Conservation (phyloP, 2,113 vertebrate species). For the Lichenostomus cassidix region DNA sequence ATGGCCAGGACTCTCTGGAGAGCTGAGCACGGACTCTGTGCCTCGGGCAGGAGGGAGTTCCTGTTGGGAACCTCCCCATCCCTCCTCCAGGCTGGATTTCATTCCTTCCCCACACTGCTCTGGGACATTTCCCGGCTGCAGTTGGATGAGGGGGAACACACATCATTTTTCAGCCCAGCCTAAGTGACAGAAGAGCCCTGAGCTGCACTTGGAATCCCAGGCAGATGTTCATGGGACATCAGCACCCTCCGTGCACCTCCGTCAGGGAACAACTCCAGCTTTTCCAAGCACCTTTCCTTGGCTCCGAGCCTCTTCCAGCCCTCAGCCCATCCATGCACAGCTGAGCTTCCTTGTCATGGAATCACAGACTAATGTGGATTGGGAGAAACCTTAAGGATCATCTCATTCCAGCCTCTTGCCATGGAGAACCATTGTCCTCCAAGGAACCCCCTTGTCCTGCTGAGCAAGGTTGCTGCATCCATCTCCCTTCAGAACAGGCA, state of each 20-base stretch:
- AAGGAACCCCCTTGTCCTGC: not conserved
- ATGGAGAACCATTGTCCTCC: no score
- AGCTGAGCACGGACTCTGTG: not conserved
- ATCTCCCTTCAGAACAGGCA: rapidly evolving
- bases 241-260: not conserved
- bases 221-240: not conserved
- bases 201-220: not conserved
- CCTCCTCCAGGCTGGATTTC: not conserved
- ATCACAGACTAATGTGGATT: not conserved
- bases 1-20: not conserved
- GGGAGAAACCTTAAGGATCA: not conserved
- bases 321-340: not conserved
- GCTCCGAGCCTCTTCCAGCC: not conserved
- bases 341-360: not conserved
- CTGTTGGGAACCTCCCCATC: not conserved
- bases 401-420: not conserved
- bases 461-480: not conserved
- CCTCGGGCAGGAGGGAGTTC: rapidly evolving
- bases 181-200: not conserved
- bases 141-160: not conserved
- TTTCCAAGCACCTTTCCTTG: not conserved
- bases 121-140: not conserved
- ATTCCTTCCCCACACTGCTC: not conserved
- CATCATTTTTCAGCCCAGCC: not conserved
- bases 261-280: not conserved